Base-by-base conservation (phyloP, 64 coral and sea anemone genomes). In the Cladopsammia gracilis region DNA sequence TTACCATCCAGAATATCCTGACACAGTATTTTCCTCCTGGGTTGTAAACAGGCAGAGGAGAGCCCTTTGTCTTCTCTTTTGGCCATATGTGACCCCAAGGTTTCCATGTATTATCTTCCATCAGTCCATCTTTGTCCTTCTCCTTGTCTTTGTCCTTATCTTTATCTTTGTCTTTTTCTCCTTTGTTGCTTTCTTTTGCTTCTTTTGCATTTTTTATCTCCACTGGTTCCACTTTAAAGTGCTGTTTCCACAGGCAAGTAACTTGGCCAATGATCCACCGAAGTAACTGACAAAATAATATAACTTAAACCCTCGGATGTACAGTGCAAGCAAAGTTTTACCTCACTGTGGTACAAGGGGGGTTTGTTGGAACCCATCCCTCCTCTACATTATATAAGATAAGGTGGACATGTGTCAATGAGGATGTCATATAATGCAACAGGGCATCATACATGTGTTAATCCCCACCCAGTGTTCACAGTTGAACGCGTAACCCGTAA, bases 61-160 rank as follows among this genome's bases (percentile, higher is more conserved):
- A 85, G 10, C 78, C 79, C 25, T 92, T 92, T 4, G 72, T 62
- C 53, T 98, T 98, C 57, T 98, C 96, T 70, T 98, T 98, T 1
- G 97, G 97, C 97, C 97, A 98, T 15, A 98, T 93, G 54, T 98
- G 97, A 61, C 51, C 64, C 97, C 97, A 98, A 1, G 97, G 97
- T 77, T 98, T 98, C 97, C 97, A 98, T 13, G 88, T 86, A 42
- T 90, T 90, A 66, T 98, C 97, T 65, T 98, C 97, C 56, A 44
- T 7, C 68, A 89, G 78, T 18, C 49, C 94, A 81, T 96, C 94
- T 50, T 91, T 92, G 48, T 96, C 91, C 70, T 87, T 96, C 11
- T 96, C 95, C 52, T 93, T 90, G 4, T 96, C 95, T 77, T 93
- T 96, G 12, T 96, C 95, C 56, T 86, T 95, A 2, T 95, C 93